Percentiles rank a stretch among this genome's conserved stretches.
These are phyloP conservation scores for Zaprionus inermis DNA, from an alignment of 1,140 invertebrate species.

Conservation along the genomic window DNA sequence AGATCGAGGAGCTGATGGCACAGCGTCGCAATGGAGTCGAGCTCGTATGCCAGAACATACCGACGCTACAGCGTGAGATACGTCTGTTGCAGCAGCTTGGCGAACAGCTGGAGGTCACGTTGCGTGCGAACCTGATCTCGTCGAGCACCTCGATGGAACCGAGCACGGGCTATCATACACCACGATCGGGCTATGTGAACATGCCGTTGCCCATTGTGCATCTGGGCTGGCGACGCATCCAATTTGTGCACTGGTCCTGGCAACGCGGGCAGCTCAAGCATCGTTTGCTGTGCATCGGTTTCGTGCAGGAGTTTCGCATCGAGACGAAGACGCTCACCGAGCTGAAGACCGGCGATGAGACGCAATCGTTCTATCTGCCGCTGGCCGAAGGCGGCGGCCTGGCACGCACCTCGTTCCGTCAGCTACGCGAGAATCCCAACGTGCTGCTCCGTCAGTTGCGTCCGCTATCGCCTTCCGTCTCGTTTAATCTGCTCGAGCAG, in stretches of 20 bases:
- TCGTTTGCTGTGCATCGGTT: conserved; percentile 26
- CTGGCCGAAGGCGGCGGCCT: conserved; percentile 24
- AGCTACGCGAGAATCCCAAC: conserved; percentile 62
- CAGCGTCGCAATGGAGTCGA: conserved; percentile 32
- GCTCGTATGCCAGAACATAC: conserved; percentile 63
- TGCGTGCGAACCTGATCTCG: conserved; percentile 1
- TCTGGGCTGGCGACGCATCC: background rate
- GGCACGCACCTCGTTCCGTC: conserved; percentile 60
- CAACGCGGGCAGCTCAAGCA: background rate
- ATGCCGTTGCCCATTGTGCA: conserved; percentile 23
- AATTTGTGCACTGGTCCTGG: background rate
- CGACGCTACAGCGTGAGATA: conserved; percentile 68
- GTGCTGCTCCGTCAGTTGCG: conserved; percentile 61
- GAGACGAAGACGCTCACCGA: conserved; percentile 64
- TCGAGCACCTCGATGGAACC: conserved; percentile 1
- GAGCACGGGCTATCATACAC: conserved; percentile 40
- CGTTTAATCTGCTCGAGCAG: conserved; percentile 69
- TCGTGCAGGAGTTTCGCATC: conserved; percentile 62
- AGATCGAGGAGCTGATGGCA: background rate
- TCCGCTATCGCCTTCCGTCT: conserved; percentile 7
- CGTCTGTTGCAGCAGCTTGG: conserved; percentile 59
- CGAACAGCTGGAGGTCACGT: conserved; percentile 60
- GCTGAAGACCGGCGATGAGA: conserved; percentile 59
- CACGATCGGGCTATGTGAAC: conserved; percentile 37
- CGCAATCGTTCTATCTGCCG: conserved; percentile 64